phyloP scores from a whole-genome alignment of 2,113 vertebrate species.

The Solea senegalensis region DNA sequence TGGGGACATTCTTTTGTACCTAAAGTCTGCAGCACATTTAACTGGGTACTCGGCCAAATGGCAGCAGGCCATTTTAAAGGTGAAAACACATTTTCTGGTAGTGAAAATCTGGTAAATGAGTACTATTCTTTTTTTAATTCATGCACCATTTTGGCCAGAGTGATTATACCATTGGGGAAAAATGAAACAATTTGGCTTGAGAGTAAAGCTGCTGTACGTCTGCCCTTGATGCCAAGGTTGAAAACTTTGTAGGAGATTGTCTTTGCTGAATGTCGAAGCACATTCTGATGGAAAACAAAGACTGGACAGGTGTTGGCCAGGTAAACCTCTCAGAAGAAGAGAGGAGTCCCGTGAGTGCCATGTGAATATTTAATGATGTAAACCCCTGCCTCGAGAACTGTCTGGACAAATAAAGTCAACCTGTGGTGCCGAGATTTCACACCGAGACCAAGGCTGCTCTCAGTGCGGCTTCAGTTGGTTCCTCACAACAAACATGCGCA shows the following conservation, averaged over 20 bases:
- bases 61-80: conserved; percentile 10
- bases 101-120: conserved; percentile 39
- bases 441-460: conserved; percentile 47
- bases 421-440: conserved; percentile 52
- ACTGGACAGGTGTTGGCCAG: conserved; percentile 68
- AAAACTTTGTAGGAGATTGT: conserved; percentile 40
- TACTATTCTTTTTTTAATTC: conserved; percentile 1
- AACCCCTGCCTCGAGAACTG: conserved; percentile 44
- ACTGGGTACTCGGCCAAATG: conserved; percentile 24
- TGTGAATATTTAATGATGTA: conserved; percentile 69
- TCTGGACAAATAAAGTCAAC: conserved; percentile 54
- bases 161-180: conserved; percentile 13
- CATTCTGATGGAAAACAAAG: conserved; percentile 58
- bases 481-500: conserved; percentile 35
- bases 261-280: conserved; percentile 48
- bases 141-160: too few relatives aligned
- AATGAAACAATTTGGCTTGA: background rate
- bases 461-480: conserved; percentile 37
- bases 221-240: conserved; percentile 33
- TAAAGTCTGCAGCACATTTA: conserved; percentile 27
- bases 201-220: background rate
- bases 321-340: conserved; percentile 56
- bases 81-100: conserved; percentile 36
- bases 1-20: conserved; percentile 21
- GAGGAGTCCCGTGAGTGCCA: conserved; percentile 48